Evolutionary conservation across 2,888 invertebrate genomes (phyloP).

Genomic region (Hirudinaria manillensis): DNA sequence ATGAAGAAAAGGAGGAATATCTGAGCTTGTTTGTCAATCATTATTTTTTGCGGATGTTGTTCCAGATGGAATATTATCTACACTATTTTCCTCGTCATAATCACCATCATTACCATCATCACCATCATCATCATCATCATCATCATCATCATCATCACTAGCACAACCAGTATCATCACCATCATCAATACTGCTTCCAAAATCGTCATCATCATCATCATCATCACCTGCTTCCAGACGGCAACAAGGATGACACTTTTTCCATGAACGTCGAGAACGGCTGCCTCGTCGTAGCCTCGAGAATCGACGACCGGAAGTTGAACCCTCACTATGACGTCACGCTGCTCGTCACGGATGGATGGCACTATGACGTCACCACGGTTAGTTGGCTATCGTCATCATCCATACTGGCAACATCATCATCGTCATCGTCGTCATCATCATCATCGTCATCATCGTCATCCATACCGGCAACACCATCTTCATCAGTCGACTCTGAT

Average conservation of each 20-base stretch:
- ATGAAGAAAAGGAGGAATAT: too few species aligned
- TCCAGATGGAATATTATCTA: background rate
- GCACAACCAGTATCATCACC: background rate
- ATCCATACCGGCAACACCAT: too few species aligned
- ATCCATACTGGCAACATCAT: too few species aligned
- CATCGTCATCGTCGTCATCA: too few species aligned
- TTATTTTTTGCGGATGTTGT: too few species aligned
- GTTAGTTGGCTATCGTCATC: background rate
- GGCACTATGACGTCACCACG: background rate
- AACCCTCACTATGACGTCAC: background rate
- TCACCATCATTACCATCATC: slow-evolving; percentile 4
- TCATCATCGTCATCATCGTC: too few species aligned
- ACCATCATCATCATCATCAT: background rate
- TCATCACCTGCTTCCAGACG: background rate
- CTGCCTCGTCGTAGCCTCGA: background rate
- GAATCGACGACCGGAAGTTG: background rate
- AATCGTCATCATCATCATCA: slow-evolving; percentile 6
- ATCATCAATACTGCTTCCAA: background rate
- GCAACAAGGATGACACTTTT: background rate
- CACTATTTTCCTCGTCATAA: background rate
- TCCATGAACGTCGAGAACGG: background rate
- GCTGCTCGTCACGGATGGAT: background rate
- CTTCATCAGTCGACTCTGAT: too few species aligned
- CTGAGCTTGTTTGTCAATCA: too few species aligned
- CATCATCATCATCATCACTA: background rate